Percentiles rank a stretch among this genome's conserved stretches.
These are phyloP conservation scores for Hystrix cristata DNA, from an alignment of 2,113 vertebrate species.

Conservation along the genomic window DNA sequence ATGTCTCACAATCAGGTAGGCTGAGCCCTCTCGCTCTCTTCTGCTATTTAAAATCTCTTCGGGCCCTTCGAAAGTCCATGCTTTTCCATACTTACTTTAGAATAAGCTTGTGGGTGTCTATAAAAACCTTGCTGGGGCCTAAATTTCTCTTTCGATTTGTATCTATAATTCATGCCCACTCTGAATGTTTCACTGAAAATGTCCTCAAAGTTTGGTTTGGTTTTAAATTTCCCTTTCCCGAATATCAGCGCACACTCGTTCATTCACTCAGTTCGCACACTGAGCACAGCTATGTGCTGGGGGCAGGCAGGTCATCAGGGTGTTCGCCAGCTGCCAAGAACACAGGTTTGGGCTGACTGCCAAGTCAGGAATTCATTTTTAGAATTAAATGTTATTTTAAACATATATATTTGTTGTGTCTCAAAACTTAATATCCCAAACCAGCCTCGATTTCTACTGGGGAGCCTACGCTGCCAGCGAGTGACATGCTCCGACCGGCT, in stretches of 20 bases:
- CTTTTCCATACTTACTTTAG: neutral
- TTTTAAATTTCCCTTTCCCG: neutral
- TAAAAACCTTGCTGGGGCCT: neutral
- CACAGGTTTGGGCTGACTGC: neutral
- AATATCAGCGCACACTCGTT: neutral
- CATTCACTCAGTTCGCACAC: rapidly evolving
- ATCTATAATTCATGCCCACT: neutral
- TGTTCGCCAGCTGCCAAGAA: neutral
- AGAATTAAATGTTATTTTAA: neutral
- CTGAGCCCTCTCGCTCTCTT: neutral
- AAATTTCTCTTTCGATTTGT: neutral
- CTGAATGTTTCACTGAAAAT: neutral
- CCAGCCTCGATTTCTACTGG: rapidly evolving
- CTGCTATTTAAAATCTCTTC: neutral
- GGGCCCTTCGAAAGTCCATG: neutral
- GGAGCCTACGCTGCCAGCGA: neutral
- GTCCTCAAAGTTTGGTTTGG: neutral
- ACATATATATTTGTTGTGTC: neutral
- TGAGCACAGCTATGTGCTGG: neutral
- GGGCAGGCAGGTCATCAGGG: neutral
- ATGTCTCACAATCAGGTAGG: neutral
- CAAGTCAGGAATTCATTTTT: neutral
- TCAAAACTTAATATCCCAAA: neutral
- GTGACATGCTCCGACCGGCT: rapidly evolving
- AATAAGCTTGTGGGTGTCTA: neutral